phyloP scores from a whole-genome alignment of 2,888 invertebrate genomes.

The Melinaea marsaeus region DNA sequence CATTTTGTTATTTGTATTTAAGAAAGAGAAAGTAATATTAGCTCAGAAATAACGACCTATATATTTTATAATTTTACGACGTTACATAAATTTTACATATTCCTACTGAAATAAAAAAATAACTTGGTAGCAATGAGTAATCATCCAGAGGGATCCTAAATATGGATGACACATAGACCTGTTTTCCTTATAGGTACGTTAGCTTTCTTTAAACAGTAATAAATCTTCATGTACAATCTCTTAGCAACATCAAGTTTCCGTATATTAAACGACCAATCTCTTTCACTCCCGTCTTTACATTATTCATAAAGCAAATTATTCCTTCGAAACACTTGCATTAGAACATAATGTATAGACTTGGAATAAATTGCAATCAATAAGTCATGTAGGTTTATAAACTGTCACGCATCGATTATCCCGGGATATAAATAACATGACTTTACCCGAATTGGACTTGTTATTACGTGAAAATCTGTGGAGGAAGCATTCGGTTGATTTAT shows the following conservation, averaged over 20 bases:
- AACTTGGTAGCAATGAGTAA: no score
- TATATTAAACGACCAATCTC: slow-evolving; percentile 5
- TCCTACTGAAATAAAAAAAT: no score
- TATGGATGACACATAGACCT: no score
- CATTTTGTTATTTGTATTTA: no score
- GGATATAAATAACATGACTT: slow-evolving; percentile 38
- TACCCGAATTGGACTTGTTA: slow-evolving; percentile 44
- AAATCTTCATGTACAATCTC: slow-evolving; percentile 13
- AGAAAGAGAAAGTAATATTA: no score
- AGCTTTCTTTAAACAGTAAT: not conserved
- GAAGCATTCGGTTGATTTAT: slow-evolving; percentile 53
- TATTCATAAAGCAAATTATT: slow-evolving; percentile 1
- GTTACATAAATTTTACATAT: no score
- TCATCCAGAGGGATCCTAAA: no score
- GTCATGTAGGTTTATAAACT: slow-evolving; percentile 9
- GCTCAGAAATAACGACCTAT: no score
- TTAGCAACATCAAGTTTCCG: slow-evolving; percentile 11
- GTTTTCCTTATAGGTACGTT: no score
- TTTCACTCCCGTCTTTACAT: not conserved
- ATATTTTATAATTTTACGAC: no score
- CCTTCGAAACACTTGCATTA: not conserved
- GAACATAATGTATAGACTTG: not conserved
- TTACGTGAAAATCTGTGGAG: slow-evolving; percentile 53
- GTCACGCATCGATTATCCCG: slow-evolving; percentile 35
- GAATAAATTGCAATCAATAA: slow-evolving; percentile 11